phyloP scores from a whole-genome alignment of 2,797 vertebrate genomes.

The Leptodactylus fallax region DNA sequence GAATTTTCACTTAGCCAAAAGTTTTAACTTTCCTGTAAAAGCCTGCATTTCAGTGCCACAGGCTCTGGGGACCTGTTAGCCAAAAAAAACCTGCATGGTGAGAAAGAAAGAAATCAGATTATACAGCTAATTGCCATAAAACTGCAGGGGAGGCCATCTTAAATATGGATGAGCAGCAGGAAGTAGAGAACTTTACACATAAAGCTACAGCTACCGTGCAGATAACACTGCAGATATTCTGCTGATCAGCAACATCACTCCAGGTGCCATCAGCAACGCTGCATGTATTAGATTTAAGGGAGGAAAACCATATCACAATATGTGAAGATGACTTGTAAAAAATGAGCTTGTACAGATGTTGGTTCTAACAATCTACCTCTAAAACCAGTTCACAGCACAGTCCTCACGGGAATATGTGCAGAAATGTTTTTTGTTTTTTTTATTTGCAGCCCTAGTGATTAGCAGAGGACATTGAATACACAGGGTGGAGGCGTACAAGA shows the following conservation, averaged over 20 bases:
- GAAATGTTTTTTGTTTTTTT: neutral
- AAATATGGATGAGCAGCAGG: conserved; percentile 36
- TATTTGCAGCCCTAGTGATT: too few relatives aligned
- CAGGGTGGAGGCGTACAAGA: too few relatives aligned
- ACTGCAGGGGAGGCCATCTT: conserved; percentile 38
- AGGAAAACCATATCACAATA: neutral
- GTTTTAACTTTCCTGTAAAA: neutral
- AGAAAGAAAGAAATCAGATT: conserved; percentile 8
- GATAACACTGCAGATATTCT: neutral
- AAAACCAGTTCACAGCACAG: neutral
- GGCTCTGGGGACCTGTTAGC: conserved; percentile 8
- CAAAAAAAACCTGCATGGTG: neutral
- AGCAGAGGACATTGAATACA: too few relatives aligned
- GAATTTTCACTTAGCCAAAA: neutral
- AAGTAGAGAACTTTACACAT: conserved; percentile 4
- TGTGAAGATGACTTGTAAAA: neutral
- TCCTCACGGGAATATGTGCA: neutral
- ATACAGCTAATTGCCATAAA: conserved; percentile 37
- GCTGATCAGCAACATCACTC: conserved; percentile 9
- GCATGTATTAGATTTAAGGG: neutral
- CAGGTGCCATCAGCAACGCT: neutral
- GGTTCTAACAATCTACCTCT: neutral
- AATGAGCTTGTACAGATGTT: neutral
- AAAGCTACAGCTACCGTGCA: neutral
- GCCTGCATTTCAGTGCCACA: neutral